Evolutionary conservation across 2,113 vertebrate species (phyloP).

Genomic region (Tachycineta bicolor): DNA sequence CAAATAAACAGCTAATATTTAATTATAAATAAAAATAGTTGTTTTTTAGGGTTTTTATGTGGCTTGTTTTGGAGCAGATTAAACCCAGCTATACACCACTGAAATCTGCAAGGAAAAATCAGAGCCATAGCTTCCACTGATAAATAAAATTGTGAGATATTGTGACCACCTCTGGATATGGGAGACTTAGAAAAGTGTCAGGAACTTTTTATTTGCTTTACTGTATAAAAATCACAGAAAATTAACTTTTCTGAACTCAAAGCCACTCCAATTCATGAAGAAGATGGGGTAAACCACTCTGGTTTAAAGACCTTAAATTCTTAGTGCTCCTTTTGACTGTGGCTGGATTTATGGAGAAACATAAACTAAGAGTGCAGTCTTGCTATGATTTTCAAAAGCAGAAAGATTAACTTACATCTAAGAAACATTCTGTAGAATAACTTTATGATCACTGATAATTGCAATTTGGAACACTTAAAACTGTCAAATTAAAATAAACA

Average conservation of each 20-base stretch:
- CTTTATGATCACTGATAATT: slow-evolving; percentile 33
- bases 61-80: slow-evolving; percentile 3
- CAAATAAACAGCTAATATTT: background rate
- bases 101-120: slow-evolving; percentile 20
- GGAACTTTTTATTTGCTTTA: background rate
- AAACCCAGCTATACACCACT: background rate
- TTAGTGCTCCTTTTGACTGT: background rate
- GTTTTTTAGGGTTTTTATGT: background rate
- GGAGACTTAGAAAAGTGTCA: background rate
- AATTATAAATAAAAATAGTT: slow-evolving; percentile 17
- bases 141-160: background rate
- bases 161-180: background rate
- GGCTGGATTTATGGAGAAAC: background rate
- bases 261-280: background rate
- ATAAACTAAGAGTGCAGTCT: background rate
- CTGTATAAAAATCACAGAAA: background rate
- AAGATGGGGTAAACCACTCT: background rate
- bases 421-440: background rate
- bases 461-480: slow-evolving; percentile 39
- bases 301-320: background rate
- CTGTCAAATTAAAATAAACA: slow-evolving; percentile 27
- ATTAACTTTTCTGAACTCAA: background rate
- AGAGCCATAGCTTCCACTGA: slow-evolving; percentile 4
- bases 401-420: background rate
- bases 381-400: background rate